These are phyloP conservation scores for Corythaixoides concolor DNA, from an alignment of 2,113 vertebrate species.

Conservation along the genomic window DNA sequence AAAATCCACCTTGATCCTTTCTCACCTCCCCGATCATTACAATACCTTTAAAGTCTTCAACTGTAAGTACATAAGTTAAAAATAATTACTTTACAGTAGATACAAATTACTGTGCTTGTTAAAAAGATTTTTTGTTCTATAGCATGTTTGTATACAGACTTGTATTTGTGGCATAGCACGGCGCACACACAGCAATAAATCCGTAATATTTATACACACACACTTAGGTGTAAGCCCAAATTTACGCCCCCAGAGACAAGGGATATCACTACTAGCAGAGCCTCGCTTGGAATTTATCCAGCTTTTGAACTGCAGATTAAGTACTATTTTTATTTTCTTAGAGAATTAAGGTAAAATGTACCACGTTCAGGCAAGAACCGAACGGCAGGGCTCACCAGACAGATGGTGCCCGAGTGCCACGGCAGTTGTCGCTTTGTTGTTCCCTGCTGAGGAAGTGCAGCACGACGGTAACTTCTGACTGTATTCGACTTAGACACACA, in stretches of 20 bases:
- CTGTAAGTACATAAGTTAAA: neutral
- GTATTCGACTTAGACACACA: constrained; percentile 12
- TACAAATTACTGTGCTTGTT: neutral
- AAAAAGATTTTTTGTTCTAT: neutral
- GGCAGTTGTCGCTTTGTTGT: constrained; percentile 52
- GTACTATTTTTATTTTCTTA: constrained; percentile 29
- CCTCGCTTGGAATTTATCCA: constrained; percentile 50
- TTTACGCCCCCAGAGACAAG: constrained; percentile 48
- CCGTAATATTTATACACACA: constrained; percentile 50
- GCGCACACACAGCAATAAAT: constrained; percentile 21
- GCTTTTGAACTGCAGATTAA: constrained; percentile 24
- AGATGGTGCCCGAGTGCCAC: constrained; percentile 55
- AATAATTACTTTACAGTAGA: neutral
- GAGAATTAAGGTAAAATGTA: constrained; percentile 28
- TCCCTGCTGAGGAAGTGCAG: constrained; percentile 30
- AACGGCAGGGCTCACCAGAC: constrained; percentile 48
- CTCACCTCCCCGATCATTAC: neutral
- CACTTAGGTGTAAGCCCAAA: constrained; percentile 51
- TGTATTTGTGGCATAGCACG: neutral
- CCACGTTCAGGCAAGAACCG: constrained; percentile 24
- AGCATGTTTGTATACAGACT: neutral
- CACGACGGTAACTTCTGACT: constrained; percentile 45
- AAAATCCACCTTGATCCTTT: neutral
- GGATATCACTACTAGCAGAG: constrained; percentile 25
- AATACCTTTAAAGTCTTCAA: neutral